Base-by-base conservation (phyloP, 1,140 invertebrate species). In the Choristoneura fumiferana region DNA sequence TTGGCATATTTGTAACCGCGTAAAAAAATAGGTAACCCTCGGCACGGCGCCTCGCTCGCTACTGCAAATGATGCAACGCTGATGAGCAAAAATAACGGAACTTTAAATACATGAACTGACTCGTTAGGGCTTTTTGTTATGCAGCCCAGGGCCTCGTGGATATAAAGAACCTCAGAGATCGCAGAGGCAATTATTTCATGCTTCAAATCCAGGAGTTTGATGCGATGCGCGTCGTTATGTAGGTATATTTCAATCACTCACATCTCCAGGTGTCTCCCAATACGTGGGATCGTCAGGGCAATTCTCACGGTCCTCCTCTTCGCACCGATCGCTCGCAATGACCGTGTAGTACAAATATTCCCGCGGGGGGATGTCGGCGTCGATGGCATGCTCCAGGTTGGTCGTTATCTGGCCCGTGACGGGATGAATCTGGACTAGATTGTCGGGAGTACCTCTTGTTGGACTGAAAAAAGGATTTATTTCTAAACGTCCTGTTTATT, bases 261-360 rank as follows among this genome's bases (percentile, higher is more conserved):
- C 89, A 49, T 85, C 54, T 60, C 85, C 89, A 4, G 64, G 55
- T 3, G 79, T 88, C 0, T 79, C 62, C 60, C 64, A 83, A 56
- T 54, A 75, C 0, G 39, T 75, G 0, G 33, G 40, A 14, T 88
- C 84, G 1, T 70, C 67, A 0, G 82, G 82, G 29, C 86, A 89
- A 9, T 74, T 66, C 0, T 67, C 66, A 1, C 58, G 49, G 36
- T 79, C 57, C 10, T 72, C 77, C 17, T 73, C 69, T 22, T 67
- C 69, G 54, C 84, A 78, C 4, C 73, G 49, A 63, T 92, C 91
- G 37, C 79, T 89, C 6, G 91, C 87, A 0, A 71, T 70, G 2
- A 91, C 76, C 0, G 73, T 85, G 68, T 91, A 91, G 60, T 81
- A 76, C 8, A 92, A 73, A 38, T 84, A 53, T 40, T 79, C 59